Base-by-base conservation (phyloP, 2,888 invertebrate species). In the Drosophila pegasa region DNA sequence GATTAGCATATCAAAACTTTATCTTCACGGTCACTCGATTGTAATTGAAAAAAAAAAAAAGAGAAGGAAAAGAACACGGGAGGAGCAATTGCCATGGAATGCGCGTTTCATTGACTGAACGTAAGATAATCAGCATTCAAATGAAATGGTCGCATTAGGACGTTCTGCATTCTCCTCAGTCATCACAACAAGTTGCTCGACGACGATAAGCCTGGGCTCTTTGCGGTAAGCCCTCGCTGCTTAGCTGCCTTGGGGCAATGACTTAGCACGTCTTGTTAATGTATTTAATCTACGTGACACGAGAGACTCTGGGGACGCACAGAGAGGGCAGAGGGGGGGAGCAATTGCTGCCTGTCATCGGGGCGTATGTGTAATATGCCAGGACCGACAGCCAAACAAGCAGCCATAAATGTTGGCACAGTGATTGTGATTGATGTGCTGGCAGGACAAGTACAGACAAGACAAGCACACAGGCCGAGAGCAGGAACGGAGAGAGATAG, bases 351-450 rank as follows among this genome's bases (percentile, higher is more conserved):
- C 29, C 43, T 73, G 60, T 60, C 68, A 71, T 51, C 43, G 31
- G 29, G 14, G 72, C 72, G 72, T 76, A 72, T 75, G 73, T 67
- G 77, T 67, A 75, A 71, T 75, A 52, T 72, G 73, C 59, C 77
- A 76, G 41, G 54, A 41, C 38, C 61, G 77, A 71, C 72, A 71
- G 72, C 45, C 66, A 25, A 71, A 72, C 72, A 72, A 52, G 58
- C 71, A 59, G 75, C 75, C 69, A 71, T 67, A 75, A 71, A 75
- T 77, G 77, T 40, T 61, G 31, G 18, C 37, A 56, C 43, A 33
- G 31, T 67, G 72, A 71, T 71, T 77, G 74, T 75, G 74, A 77
- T 75, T 75, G 74, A 75, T 77, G 73, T 57, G 58, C 58, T 25
- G 60, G 35, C 55, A 71, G 45, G 31, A 29, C 45, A 27, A 27